Percentiles rank a stretch among this genome's conserved stretches.
phyloP scores from a whole-genome alignment of 2,797 vertebrate genomes.

The Mastacembelus armatus region DNA sequence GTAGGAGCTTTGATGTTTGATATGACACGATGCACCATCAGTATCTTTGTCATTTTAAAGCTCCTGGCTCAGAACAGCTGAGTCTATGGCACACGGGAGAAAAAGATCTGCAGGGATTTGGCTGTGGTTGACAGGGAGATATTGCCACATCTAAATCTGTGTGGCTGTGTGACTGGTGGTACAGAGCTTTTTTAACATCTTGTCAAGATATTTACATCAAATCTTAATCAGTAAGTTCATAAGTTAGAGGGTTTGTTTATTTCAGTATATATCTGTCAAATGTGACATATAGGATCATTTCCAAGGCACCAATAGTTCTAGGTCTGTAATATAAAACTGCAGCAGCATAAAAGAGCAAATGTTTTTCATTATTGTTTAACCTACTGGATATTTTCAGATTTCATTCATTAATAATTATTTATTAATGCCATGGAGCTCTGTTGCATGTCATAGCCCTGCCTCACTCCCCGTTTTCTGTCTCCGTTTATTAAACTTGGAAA shows the following conservation, averaged over 20 bases:
- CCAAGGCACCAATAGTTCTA: neutral
- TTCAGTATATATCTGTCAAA: neutral
- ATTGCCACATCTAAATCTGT: conserved; percentile 44
- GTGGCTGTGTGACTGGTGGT: conserved; percentile 6
- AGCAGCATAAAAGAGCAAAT: too few relatives aligned
- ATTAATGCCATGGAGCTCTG: too few relatives aligned
- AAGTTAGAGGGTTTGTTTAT: neutral
- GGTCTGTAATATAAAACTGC: neutral
- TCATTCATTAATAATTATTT: neutral
- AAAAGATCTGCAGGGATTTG: conserved; percentile 54
- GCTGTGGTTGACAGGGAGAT: conserved; percentile 53
- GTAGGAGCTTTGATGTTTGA: conserved; percentile 57
- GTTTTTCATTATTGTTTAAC: too few relatives aligned
- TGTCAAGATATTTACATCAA: neutral
- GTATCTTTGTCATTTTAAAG: conserved; percentile 60
- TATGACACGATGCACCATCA: conserved; percentile 40
- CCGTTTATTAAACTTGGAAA: too few relatives aligned
- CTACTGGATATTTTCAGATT: too few relatives aligned
- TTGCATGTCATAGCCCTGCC: too few relatives aligned
- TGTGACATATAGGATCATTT: neutral
- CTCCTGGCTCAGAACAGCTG: conserved; percentile 37
- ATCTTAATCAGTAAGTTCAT: conserved; percentile 18
- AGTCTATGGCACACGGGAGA: conserved; percentile 15
- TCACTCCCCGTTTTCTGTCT: too few relatives aligned
- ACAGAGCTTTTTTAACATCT: neutral